Evolutionary conservation across 2,888 invertebrate species (phyloP).

Genomic region (Drosophila fungiperda): DNA sequence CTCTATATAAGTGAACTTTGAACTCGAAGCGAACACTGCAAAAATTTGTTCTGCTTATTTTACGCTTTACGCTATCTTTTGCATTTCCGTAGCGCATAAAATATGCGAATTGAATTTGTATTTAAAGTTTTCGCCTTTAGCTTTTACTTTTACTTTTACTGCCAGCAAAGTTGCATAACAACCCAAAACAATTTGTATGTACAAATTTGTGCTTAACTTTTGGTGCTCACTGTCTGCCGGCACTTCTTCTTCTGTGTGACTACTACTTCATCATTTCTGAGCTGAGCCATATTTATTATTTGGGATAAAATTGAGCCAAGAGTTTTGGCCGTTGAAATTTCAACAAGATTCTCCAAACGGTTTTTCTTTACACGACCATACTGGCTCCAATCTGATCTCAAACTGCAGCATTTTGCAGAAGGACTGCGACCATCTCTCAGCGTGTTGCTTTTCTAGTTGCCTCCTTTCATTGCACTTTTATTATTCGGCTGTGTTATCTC

Average conservation of each 20-base stretch:
- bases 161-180: constrained; percentile 71
- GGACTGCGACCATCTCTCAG: constrained; percentile 34
- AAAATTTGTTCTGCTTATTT: constrained; percentile 75
- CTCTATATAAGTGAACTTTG: constrained; percentile 63
- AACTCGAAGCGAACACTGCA: constrained; percentile 45
- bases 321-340: constrained; percentile 36
- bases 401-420: constrained; percentile 36
- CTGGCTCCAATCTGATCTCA: constrained; percentile 22
- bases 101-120: constrained; percentile 81
- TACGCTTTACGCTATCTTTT: constrained; percentile 67
- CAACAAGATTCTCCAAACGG: constrained; percentile 38
- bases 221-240: constrained; percentile 16
- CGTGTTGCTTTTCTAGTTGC: constrained; percentile 70
- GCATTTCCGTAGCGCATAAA: constrained; percentile 72
- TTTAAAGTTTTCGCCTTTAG: constrained; percentile 70
- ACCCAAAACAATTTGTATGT: constrained; percentile 79
- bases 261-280: constrained; percentile 62
- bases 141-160: constrained; percentile 37
- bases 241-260: constrained; percentile 1
- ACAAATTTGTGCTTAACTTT: constrained; percentile 78
- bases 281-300: constrained; percentile 55
- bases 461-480: constrained; percentile 77
- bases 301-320: constrained; percentile 32
- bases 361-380: constrained; percentile 6
- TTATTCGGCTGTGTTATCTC: constrained; percentile 70